phyloP scores from a whole-genome alignment of 2,888 invertebrate genomes.

The Drosophila emarginata region DNA sequence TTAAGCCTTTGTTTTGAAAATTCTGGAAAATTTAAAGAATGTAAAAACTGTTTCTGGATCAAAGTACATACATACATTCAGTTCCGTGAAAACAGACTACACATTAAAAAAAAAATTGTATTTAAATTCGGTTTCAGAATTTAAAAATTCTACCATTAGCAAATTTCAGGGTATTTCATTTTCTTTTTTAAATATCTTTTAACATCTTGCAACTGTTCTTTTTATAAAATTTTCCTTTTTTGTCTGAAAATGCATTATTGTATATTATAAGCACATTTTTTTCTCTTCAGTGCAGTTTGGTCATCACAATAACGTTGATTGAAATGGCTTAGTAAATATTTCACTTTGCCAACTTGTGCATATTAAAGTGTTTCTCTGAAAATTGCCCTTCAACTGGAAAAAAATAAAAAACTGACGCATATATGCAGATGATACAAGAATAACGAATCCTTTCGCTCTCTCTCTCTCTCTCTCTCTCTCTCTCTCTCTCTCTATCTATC shows the following conservation, averaged over 20 bases:
- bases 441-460: background rate
- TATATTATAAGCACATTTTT: background rate
- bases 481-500: background rate
- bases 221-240: no score
- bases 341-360: conserved; percentile 55
- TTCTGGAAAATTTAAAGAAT: conserved; percentile 34
- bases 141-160: no score
- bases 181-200: background rate
- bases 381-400: conserved; percentile 26
- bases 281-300: conserved; percentile 16
- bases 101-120: background rate
- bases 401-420: background rate
- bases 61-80: background rate
- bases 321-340: conserved; percentile 63
- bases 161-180: background rate
- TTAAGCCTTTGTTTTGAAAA: conserved; percentile 17
- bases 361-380: conserved; percentile 47
- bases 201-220: background rate
- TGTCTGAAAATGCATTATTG: background rate
- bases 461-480: background rate
- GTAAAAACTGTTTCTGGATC: background rate
- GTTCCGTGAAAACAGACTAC: background rate
- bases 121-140: no score
- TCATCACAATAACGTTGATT: conserved; percentile 48
- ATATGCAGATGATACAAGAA: conserved; percentile 7